phyloP scores from a whole-genome alignment of 2,797 vertebrate species.

The Botia kubotai region DNA sequence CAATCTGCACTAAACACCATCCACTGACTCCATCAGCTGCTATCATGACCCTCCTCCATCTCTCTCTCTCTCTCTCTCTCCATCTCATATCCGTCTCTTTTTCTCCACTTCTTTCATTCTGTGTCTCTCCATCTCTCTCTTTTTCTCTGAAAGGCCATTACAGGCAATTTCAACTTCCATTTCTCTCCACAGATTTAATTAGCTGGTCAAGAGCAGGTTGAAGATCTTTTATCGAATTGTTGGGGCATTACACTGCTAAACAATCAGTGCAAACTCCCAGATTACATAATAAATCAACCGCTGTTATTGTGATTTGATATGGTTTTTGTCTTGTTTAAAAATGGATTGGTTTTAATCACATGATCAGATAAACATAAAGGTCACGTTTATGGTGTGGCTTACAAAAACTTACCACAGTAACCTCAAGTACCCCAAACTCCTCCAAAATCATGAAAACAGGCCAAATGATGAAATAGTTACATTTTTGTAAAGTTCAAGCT shows the following conservation, averaged over 20 bases:
- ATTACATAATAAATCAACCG: neutral
- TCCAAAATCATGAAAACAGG: neutral
- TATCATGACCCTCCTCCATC: neutral
- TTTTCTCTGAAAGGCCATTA: conserved; percentile 45
- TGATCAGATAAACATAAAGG: neutral
- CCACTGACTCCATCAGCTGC: neutral
- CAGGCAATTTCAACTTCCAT: conserved; percentile 35
- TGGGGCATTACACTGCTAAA: neutral
- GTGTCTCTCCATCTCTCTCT: neutral
- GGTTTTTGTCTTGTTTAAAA: neutral
- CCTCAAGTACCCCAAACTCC: too few relatives aligned
- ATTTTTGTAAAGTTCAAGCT: neutral
- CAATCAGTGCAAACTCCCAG: conserved; percentile 11
- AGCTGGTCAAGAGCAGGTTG: conserved; percentile 44
- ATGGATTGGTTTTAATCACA: neutral
- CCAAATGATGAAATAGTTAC: too few relatives aligned
- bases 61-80: neutral
- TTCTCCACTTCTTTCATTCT: neutral
- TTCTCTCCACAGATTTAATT: conserved; percentile 52
- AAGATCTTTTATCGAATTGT: conserved; percentile 33
- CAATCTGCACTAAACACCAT: neutral
- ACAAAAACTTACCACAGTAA: too few relatives aligned
- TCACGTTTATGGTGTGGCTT: too few relatives aligned
- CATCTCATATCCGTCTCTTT: conserved; percentile 13
- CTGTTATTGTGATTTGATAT: neutral